phyloP scores from a whole-genome alignment of 2,113 vertebrate genomes.

The Genyomyrus donnyi region DNA sequence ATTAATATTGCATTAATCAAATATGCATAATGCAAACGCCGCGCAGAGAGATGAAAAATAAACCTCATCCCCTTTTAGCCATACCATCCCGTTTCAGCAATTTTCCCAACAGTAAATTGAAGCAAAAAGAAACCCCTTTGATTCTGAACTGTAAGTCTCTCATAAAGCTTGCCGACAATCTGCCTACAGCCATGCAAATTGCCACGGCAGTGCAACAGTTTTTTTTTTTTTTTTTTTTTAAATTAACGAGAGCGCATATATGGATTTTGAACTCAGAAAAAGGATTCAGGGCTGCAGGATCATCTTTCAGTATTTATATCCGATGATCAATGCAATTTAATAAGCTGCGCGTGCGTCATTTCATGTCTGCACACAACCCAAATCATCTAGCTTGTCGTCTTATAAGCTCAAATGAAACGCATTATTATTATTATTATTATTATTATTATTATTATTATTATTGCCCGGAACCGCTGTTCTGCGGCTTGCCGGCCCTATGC shows the following conservation, averaged over 20 bases:
- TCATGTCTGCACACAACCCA: not conserved
- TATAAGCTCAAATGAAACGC: slow-evolving; percentile 1
- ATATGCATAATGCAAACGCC: not conserved
- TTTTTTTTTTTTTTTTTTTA: too few relatives aligned
- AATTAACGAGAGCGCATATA: not conserved
- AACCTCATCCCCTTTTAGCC: not conserved
- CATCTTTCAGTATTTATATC: not conserved
- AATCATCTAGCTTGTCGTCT: not conserved
- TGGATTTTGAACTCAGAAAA: not conserved
- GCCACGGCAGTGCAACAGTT: not conserved
- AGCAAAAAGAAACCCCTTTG: not conserved
- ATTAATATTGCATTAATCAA: not conserved
- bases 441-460: slow-evolving; percentile 7
- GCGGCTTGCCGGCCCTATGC: not conserved
- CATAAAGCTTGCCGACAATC: not conserved
- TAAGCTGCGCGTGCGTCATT: not conserved
- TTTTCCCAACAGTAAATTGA: not conserved
- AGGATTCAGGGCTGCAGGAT: not conserved
- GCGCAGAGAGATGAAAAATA: not conserved
- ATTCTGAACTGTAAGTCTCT: not conserved
- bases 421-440: not conserved
- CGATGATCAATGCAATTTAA: not conserved
- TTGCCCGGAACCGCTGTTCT: not conserved
- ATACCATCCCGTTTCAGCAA: not conserved
- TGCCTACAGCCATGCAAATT: not conserved